A percentile compares a stretch with the other conserved stretches of the same genome.
These are phyloP conservation scores for Lottia gigantea DNA, from an alignment of 2,888 invertebrate species.

Conservation along the genomic window DNA sequence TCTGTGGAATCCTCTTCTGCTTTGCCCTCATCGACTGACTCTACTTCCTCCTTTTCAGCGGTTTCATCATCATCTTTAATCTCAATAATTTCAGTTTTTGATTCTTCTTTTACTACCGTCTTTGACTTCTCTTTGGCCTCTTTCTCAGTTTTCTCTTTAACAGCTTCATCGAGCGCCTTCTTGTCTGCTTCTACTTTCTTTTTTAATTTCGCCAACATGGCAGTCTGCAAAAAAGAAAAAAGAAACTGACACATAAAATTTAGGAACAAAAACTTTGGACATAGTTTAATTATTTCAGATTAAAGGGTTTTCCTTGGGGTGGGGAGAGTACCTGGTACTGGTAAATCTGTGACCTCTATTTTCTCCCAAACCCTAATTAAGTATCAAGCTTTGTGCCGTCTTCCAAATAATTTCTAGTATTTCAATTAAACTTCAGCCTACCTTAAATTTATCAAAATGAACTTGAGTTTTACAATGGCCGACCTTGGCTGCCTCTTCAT, in stretches of 20 bases:
- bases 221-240: background rate
- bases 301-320: no score
- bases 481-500: constrained; percentile 53
- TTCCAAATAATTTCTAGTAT: no score
- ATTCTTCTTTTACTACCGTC: background rate
- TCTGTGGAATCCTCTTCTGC: background rate
- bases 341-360: no score
- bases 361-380: no score
- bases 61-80: background rate
- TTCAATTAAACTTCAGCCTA: constrained; percentile 25
- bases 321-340: no score
- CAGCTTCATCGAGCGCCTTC: constrained; percentile 11
- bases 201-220: background rate
- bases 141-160: background rate
- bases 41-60: background rate
- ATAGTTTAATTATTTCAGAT: no score
- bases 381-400: no score
- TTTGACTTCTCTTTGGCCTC: constrained; percentile 5
- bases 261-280: no score
- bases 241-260: no score
- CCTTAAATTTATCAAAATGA: constrained; percentile 57
- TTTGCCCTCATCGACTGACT: background rate
- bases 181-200: background rate
- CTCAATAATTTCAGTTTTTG: background rate
- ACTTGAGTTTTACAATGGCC: constrained; percentile 52